Base-by-base conservation (phyloP, 1,140 invertebrate genomes). In the Drosophila insularis region DNA sequence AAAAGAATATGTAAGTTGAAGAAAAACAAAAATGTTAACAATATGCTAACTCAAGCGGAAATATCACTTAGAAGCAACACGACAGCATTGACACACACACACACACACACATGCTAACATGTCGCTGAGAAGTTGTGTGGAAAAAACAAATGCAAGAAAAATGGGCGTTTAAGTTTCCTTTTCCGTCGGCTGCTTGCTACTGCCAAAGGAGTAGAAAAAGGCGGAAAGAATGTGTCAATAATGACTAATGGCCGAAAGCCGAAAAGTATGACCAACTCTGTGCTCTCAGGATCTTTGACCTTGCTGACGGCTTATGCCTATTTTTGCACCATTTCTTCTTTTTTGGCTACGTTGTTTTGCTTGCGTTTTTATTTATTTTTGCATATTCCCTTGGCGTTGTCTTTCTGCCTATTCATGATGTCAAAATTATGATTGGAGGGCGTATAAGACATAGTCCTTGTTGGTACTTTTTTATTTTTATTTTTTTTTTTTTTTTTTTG, bases 151-250 rank as follows among this genome's bases (percentile, higher is more conserved):
- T 35, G 8, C n/a, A 32, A 7, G 23, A 66, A 21, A 63, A 53
- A 53, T 32, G 27, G 40, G 59, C 68, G 35, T 68, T 63, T 63
- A 31, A 21, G 58, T 54, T 17, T 37, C 35, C 66, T 60, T 66
- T 60, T 60, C 43, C 69, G 60, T 56, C 35, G 13, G 11, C 35
- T 37, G 35, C 35, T 3, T 37, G 35, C 35, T 11, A 11, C 35
- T 37, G 8, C 54, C 54, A 58, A 55, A 14, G 65, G 54, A 61
- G 62, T 64, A 31, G 58, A 74, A 89, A 87, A 82, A 82, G 75
- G 82, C 82, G 79, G 76, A 79, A 80, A 74, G 80, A 89, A 89
- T 89, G 77, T 84, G 84, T 89, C 84, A 89, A 89, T 89, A 89
- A 89, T 89, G 84, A 89, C 84, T 89, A 89, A 89, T 89, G 84